Evolutionary conservation across 2,113 vertebrate species (phyloP), one percentile per base, ranked within the genome.

Genomic region (Ifrita kowaldi): DNA sequence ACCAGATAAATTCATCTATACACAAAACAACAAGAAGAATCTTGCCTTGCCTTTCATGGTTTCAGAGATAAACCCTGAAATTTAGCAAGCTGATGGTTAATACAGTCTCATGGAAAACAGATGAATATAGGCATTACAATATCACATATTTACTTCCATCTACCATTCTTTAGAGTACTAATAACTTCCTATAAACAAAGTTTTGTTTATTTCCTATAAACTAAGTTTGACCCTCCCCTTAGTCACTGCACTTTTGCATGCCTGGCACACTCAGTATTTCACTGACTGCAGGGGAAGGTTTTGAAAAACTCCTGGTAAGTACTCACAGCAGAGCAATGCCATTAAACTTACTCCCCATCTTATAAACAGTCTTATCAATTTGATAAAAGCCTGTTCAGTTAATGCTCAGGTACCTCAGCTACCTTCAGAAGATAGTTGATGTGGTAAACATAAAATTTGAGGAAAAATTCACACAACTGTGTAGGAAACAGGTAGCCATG

Each of bases 361-460:
- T 73, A 10, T 20, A 42, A 42, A 28, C 4, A 82, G 44, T 22
- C 41, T 24, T 33, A 23, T 33, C 0, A 0, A 55, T 37, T 44
- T 70, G 42, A 70, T 14, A 63, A 83, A 74, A 87, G 42, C 7
- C n/a, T 18, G 11, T 23, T 41, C 64, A 59, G 26, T 49, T 70
- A 74, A 59, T 6, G 13, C 24, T 56, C 39, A 39, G 50, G 33
- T 70, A 69, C 33, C n/a, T 85, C 47, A 47, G 59, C 26, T 44
- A 32, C 55, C 65, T 79, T 77, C 53, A 83, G 69, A 93, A 35
- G 37, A 84, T 12, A 71, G 32, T 1, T 55, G 42, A 70, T 20
- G 37, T 24, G n/a, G 62, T 1, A 87, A 53, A 64, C 11, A 13
- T 32, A 9, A 27, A 37, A 64, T 59, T 4, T 65, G 32, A 79